A percentile compares a stretch with the other conserved stretches of the same genome.
phyloP scores from a whole-genome alignment of 2,888 invertebrate species.

The Lasioglossum malachurum region DNA sequence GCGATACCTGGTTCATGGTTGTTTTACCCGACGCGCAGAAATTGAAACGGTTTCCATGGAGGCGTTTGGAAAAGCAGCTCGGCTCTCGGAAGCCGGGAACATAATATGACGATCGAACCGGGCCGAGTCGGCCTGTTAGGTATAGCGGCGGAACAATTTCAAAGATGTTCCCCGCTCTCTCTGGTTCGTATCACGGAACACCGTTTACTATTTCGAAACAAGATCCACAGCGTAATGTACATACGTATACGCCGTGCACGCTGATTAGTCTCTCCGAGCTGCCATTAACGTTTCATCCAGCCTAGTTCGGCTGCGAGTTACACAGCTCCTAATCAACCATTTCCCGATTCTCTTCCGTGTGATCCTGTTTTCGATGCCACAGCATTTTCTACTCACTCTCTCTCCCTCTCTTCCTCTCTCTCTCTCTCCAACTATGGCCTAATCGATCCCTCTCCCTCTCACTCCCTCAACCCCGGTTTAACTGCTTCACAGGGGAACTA shows the following conservation, averaged over 20 bases:
- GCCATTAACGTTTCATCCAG: conserved; percentile 11
- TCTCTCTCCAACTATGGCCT: background rate
- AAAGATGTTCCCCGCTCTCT: background rate
- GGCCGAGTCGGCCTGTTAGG: background rate
- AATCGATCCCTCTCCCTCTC: conserved; percentile 14
- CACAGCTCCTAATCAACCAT: conserved; percentile 2
- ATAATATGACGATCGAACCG: background rate
- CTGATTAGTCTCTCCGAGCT: conserved; percentile 2
- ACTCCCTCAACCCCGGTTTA: background rate
- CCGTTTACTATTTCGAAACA: conserved; percentile 4
- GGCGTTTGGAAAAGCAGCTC: background rate
- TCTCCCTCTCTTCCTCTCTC: background rate
- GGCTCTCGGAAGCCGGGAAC: background rate
- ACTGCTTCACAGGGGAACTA: conserved; percentile 34
- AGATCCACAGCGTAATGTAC: conserved; percentile 12
- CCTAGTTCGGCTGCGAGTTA: background rate
- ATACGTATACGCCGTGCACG: background rate
- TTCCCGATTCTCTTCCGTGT: background rate
- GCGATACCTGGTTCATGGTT: background rate
- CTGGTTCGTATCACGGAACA: background rate
- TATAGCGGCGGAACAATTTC: background rate
- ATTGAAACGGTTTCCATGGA: conserved; percentile 5
- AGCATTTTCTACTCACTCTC: background rate
- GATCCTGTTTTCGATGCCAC: background rate
- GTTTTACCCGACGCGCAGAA: background rate